A percentile compares a stretch with the other conserved stretches of the same genome.
These are phyloP conservation scores for Anoplopoma fimbria DNA, from an alignment of 2,113 vertebrate genomes.

Conservation along the genomic window DNA sequence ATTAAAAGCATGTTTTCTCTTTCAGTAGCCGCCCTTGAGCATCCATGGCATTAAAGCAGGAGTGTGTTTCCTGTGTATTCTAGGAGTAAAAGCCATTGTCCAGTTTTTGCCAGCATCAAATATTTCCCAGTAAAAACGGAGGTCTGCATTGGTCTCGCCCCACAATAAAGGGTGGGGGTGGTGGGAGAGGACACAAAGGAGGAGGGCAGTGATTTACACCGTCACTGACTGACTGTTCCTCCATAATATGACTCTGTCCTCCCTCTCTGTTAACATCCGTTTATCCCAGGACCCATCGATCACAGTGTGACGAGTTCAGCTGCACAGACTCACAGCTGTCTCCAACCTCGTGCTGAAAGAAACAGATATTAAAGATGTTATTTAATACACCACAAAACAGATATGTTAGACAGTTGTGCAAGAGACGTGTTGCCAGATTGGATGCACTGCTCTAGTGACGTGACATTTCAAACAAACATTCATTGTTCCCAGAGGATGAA, in stretches of 20 bases:
- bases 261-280: neutral
- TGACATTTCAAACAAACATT: too few species aligned
- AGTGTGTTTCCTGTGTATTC: slow-evolving; percentile 35
- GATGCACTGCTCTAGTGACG: too few species aligned
- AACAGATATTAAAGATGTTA: neutral
- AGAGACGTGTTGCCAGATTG: too few species aligned
- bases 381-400: neutral
- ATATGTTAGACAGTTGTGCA: neutral
- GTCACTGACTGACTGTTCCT: slow-evolving; percentile 32
- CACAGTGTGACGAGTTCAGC: slow-evolving; percentile 75
- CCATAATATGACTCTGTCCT: slow-evolving; percentile 5
- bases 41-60: slow-evolving; percentile 44
- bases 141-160: slow-evolving; percentile 9
- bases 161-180: neutral
- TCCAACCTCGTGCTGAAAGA: slow-evolving; percentile 68
- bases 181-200: slow-evolving; percentile 22
- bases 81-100: slow-evolving; percentile 40
- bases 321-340: slow-evolving; percentile 77
- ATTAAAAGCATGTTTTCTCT: slow-evolving; percentile 47
- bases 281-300: slow-evolving; percentile 76
- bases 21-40: slow-evolving; percentile 21
- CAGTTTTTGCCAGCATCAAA: slow-evolving; percentile 20
- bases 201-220: slow-evolving; percentile 13
- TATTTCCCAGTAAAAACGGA: slow-evolving; percentile 5
- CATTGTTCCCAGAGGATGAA: too few species aligned